A percentile compares a stretch with the other conserved stretches of the same genome.
phyloP scores from a whole-genome alignment of 1,140 invertebrate genomes.

The Bursaphelenchus mucronatus region DNA sequence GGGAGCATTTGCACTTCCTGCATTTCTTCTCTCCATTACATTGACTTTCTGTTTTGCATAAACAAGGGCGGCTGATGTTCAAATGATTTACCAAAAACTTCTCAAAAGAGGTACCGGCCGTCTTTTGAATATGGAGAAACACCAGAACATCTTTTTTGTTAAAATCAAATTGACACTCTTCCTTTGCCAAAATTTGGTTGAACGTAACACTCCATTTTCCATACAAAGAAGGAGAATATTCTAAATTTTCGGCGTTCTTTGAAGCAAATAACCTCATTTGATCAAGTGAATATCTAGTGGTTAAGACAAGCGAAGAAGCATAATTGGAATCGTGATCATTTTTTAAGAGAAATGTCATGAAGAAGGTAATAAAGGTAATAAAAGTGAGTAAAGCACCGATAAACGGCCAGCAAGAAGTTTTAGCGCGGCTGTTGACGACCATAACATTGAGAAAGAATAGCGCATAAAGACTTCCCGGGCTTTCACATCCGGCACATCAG shows the following conservation, averaged over 20 bases:
- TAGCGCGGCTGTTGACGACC: neutral
- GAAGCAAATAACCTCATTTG: slow-evolving; percentile 49
- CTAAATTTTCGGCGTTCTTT: slow-evolving; percentile 38
- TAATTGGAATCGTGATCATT: neutral
- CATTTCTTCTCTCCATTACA: slow-evolving; percentile 20
- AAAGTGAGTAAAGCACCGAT: neutral
- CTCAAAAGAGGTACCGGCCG: slow-evolving; percentile 87
- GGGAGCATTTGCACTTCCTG: slow-evolving; percentile 72
- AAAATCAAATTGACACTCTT: slow-evolving; percentile 92
- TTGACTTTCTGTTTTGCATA: slow-evolving; percentile 33
- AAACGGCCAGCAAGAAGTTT: neutral
- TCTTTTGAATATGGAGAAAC: slow-evolving; percentile 92
- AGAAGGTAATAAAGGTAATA: neutral
- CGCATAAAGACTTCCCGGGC: neutral
- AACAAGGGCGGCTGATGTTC: slow-evolving; percentile 51
- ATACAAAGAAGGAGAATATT: slow-evolving; percentile 49
- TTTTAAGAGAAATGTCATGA: neutral
- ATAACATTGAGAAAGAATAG: neutral
- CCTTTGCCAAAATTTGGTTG: slow-evolving; percentile 39
- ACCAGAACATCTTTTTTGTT: slow-evolving; percentile 62
- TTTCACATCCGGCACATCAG: neutral
- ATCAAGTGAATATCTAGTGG: slow-evolving; percentile 40
- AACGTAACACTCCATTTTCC: slow-evolving; percentile 43
- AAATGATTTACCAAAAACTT: slow-evolving; percentile 58
- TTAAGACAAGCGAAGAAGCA: slow-evolving; percentile 17